Percentiles rank a stretch among this genome's conserved stretches.
Evolutionary conservation across 2,888 invertebrate genomes (phyloP).

Genomic region (Agrotis exclamationis): DNA sequence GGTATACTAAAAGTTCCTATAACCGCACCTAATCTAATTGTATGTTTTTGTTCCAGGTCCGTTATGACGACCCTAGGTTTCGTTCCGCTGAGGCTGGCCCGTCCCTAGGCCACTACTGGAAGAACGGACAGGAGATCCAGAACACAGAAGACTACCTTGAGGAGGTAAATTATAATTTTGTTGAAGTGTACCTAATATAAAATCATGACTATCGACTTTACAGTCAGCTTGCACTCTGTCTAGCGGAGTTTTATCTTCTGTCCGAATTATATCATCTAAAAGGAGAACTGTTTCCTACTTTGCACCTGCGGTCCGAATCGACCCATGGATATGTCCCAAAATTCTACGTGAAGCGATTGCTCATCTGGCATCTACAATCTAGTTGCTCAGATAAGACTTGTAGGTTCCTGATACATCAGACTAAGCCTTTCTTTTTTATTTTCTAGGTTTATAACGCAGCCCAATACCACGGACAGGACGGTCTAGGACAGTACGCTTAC

Average conservation of each 20-base stretch:
- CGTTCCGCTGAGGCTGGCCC: constrained; percentile 87
- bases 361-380: no score
- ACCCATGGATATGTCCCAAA: no score
- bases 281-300: no score
- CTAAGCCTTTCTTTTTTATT: neutral
- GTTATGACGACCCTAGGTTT: constrained; percentile 85
- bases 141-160: constrained; percentile 93
- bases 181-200: no score
- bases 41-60: constrained; percentile 75
- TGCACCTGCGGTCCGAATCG: no score
- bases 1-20: neutral
- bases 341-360: no score
- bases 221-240: no score
- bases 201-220: no score
- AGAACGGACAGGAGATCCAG: constrained; percentile 91
- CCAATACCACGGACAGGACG: constrained; percentile 94
- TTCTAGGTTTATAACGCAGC: constrained; percentile 92
- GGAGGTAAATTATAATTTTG: constrained; percentile 81
- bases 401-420: no score
- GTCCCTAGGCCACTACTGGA: constrained; percentile 89
- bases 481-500: constrained; percentile 93
- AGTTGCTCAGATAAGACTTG: no score
- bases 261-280: no score
- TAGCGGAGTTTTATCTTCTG: no score
- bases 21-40: neutral